These are phyloP conservation scores for Popillia japonica DNA, from an alignment of 1,140 invertebrate species.

Conservation along the genomic window DNA sequence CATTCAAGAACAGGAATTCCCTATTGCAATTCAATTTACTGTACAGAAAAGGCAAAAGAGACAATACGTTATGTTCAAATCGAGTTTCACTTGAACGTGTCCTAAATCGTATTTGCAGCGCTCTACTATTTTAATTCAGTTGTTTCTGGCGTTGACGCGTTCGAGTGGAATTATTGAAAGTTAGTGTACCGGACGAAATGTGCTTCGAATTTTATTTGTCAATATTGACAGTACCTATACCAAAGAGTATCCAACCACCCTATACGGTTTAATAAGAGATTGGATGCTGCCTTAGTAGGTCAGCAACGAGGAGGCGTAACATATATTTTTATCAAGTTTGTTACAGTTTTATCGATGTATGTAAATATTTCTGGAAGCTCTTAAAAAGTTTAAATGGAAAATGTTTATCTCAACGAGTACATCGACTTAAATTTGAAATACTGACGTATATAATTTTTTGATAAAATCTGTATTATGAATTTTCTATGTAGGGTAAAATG, in stretches of 20 bases:
- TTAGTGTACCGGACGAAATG: not conserved
- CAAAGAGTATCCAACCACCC: no score
- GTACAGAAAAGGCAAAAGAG: not conserved
- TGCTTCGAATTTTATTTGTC: not conserved
- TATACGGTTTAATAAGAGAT: not conserved
- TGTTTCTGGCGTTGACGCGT: not conserved
- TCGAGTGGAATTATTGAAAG: constrained; percentile 1
- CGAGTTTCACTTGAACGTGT: not conserved
- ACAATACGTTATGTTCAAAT: not conserved
- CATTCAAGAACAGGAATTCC: no score
- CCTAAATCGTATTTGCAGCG: not conserved
- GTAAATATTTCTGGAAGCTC: not conserved
- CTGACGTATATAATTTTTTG: constrained; percentile 3
- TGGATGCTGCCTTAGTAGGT: no score
- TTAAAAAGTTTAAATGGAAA: not conserved
- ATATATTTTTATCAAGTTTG: not conserved
- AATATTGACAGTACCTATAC: not conserved
- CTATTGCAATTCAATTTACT: not conserved
- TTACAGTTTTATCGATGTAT: not conserved
- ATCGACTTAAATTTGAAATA: not conserved
- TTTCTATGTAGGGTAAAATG: not conserved
- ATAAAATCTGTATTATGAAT: not conserved
- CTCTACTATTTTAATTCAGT: not conserved
- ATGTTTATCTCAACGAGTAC: not conserved
- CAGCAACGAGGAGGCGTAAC: not conserved